These are phyloP conservation scores for Oncorhynchus gorbuscha DNA, from an alignment of 2,113 vertebrate genomes.

Conservation along the genomic window DNA sequence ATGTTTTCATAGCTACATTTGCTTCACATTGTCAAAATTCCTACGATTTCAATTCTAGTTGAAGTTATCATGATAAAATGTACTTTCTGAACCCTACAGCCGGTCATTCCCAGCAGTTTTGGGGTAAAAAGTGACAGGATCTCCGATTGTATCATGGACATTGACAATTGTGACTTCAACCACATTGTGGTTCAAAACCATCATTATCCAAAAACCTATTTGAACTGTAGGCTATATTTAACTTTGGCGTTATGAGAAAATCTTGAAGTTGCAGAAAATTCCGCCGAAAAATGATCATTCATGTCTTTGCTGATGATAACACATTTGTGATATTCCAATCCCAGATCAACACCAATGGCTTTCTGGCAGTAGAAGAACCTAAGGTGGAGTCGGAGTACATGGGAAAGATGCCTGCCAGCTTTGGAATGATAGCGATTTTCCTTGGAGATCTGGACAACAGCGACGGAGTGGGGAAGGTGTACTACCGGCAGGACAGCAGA, in stretches of 20 bases:
- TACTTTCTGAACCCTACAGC: too few species aligned
- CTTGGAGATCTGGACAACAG: constrained; percentile 87
- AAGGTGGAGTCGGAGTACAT: constrained; percentile 73
- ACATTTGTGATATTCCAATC: not conserved
- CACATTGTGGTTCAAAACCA: not conserved
- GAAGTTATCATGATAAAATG: too few species aligned
- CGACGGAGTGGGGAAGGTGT: constrained; percentile 76
- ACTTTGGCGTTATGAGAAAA: too few species aligned
- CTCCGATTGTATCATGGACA: not conserved
- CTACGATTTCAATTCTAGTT: not conserved
- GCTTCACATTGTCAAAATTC: not conserved
- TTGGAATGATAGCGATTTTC: constrained; percentile 81
- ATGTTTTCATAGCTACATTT: not conserved
- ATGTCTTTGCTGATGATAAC: not conserved
- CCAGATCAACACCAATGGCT: constrained; percentile 89
- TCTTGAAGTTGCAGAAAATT: too few species aligned
- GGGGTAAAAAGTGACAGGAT: too few species aligned
- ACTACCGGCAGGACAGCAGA: constrained; percentile 81
- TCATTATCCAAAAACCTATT: not conserved
- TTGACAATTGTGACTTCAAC: not conserved
- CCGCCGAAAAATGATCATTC: not conserved
- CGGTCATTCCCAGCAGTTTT: too few species aligned
- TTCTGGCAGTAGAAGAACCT: constrained; percentile 77
- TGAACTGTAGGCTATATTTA: too few species aligned
- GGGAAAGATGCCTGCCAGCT: constrained; percentile 79